phyloP scores from a whole-genome alignment of 2,113 vertebrate species.

The Crotalus horridus region DNA sequence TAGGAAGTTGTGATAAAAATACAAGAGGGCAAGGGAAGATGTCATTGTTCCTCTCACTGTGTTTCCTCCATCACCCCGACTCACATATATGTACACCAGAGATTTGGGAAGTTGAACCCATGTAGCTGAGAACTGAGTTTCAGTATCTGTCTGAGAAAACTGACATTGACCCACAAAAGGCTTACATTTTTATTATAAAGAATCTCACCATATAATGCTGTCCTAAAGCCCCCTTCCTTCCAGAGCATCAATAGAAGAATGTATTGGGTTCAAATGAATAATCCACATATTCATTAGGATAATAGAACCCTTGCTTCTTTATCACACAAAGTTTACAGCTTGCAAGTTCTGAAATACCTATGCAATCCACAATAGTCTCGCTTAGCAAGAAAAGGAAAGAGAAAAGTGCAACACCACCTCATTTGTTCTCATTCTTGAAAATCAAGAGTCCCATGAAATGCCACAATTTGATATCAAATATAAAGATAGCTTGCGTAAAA shows the following conservation, averaged over 20 bases:
- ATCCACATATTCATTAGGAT: neutral
- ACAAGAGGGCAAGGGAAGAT: neutral
- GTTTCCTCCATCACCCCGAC: neutral
- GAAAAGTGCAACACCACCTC: neutral
- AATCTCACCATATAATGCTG: neutral
- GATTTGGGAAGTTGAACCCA: neutral
- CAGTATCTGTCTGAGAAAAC: neutral
- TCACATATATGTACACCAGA: neutral
- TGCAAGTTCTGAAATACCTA: neutral
- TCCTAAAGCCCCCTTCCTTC: neutral
- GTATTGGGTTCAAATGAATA: neutral
- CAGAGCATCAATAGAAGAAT: neutral
- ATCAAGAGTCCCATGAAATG: neutral
- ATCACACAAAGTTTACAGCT: neutral
- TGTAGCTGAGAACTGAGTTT: neutral
- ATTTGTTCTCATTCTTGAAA: neutral
- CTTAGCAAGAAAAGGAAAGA: neutral
- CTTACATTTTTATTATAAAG: neutral
- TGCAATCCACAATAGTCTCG: neutral
- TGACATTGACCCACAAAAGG: neutral
- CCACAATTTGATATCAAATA: neutral
- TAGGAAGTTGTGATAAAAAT: neutral
- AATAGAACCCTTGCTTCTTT: neutral
- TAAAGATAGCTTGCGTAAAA: neutral
- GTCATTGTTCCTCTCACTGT: neutral